Percentiles rank a stretch among this genome's conserved stretches.
Conservation (phyloP, 2,113 vertebrate genomes). For the Naja naja region DNA sequence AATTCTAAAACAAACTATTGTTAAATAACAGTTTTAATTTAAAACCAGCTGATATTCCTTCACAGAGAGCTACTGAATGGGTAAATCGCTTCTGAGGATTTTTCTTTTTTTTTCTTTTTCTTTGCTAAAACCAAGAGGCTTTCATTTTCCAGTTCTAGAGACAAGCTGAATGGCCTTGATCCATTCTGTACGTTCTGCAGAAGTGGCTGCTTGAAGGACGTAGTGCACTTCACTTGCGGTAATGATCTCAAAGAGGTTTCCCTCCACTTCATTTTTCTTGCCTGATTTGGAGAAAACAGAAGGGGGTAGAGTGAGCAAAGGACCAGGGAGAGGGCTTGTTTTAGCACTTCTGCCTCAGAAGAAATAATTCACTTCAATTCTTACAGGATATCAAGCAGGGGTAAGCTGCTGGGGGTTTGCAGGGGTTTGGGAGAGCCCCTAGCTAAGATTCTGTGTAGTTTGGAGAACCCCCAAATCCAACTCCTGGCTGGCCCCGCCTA, state of each 20-base stretch:
- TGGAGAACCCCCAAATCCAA: too few species aligned
- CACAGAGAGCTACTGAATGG: neutral
- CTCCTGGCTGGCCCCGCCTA: too few species aligned
- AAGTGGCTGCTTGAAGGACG: conserved; percentile 86
- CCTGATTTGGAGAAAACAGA: conserved; percentile 64
- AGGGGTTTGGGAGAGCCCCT: too few species aligned
- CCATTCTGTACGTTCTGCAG: conserved; percentile 90
- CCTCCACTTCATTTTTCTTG: conserved; percentile 81
- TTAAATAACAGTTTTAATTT: neutral
- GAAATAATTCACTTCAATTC: conserved; percentile 1
- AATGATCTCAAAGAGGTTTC: conserved; percentile 97
- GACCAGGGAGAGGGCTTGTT: neutral
- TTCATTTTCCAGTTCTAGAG: conserved; percentile 85
- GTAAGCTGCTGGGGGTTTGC: too few species aligned
- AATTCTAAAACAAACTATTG: neutral
- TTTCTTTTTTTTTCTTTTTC: neutral
- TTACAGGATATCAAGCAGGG: neutral
- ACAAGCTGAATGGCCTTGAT: conserved; percentile 89
- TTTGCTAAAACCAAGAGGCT: neutral
- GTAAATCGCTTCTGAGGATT: neutral
- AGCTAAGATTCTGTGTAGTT: too few species aligned
- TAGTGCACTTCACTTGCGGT: conserved; percentile 91
- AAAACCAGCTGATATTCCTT: neutral
- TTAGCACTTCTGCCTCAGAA: conserved; percentile 1
- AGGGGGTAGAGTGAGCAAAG: neutral